Base-by-base conservation (phyloP, 1,140 invertebrate species). In the Lucilia sericata region DNA sequence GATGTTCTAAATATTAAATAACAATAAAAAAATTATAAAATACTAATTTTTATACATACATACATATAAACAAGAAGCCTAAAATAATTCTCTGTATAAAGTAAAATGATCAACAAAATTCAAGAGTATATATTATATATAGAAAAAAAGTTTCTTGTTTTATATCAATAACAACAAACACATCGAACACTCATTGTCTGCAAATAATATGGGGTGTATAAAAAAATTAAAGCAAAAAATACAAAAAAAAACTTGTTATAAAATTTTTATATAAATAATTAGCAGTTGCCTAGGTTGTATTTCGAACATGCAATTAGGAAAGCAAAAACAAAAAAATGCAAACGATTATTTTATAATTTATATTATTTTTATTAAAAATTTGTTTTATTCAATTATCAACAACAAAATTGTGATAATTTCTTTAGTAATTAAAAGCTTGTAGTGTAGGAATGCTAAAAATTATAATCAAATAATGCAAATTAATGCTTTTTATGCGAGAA, bases 321-420 rank as follows among this genome's bases (percentile, higher is more conserved):
- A 60, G n/a, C 14, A 60, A n/a, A 7, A 60, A 60, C n/a, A 60
- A 60, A 60, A 30, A 60, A 60, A 17, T 60, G 5, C 42, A 7
- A 7, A 42, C 42, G 42, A 42, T 42, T 42, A 2, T 42, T 42
- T 42, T 42, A 42, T 42, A 8, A 42, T 10, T 42, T 42, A 7
- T 42, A 42, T 42, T 30, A 30, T 30, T 30, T 42, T 42, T 42
- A 42, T 3, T 30, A 30, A 42, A 42, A 42, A 42, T 42, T 42
- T 42, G 42, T 42, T 42, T 70, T 55, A 55, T 70, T 70, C 8
- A 70, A 70, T 70, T 70, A 21, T 21, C 3, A 60, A 21, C 10
- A 70, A 21, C 65, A 70, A 70, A 60, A 21, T 70, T 70, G 19
- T 70, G 65, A 70, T 70, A 70, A 70, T 25, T 19, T 70, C 19